These are phyloP conservation scores for Onychomys arenicola DNA, from an alignment of 2,797 vertebrate species.

Conservation along the genomic window DNA sequence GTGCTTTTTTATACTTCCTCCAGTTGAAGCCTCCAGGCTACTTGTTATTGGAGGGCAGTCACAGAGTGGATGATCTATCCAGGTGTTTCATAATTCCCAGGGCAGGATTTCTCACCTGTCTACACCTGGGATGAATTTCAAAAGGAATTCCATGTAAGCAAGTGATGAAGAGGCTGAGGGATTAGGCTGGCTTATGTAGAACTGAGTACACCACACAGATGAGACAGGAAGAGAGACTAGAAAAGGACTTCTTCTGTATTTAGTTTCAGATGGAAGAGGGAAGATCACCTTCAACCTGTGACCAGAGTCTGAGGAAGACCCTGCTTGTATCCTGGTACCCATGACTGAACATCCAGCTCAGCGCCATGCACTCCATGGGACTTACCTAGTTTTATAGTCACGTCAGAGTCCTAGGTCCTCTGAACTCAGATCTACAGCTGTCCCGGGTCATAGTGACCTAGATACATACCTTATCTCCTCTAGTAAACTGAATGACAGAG, in stretches of 20 bases:
- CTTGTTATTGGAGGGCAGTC: slow-evolving; percentile 23
- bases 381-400: neutral
- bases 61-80: neutral
- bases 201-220: neutral
- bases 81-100: slow-evolving; percentile 61
- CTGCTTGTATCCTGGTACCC: neutral
- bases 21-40: slow-evolving; percentile 35
- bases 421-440: neutral
- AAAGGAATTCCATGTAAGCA: neutral
- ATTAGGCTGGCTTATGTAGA: neutral
- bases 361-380: rapidly evolving
- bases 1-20: slow-evolving; percentile 54
- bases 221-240: neutral
- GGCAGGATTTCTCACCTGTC: slow-evolving; percentile 57
- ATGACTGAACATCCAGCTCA: neutral
- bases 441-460: slow-evolving; percentile 47
- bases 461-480: slow-evolving; percentile 28
- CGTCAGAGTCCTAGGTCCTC: neutral
- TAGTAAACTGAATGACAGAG: slow-evolving; percentile 12
- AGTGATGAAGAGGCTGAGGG: neutral
- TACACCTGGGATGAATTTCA: neutral
- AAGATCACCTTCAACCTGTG: neutral
- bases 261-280: neutral
- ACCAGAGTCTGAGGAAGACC: neutral
- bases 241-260: neutral